phyloP scores from a whole-genome alignment of 2,888 invertebrate species.

The Phortica okadai region DNA sequence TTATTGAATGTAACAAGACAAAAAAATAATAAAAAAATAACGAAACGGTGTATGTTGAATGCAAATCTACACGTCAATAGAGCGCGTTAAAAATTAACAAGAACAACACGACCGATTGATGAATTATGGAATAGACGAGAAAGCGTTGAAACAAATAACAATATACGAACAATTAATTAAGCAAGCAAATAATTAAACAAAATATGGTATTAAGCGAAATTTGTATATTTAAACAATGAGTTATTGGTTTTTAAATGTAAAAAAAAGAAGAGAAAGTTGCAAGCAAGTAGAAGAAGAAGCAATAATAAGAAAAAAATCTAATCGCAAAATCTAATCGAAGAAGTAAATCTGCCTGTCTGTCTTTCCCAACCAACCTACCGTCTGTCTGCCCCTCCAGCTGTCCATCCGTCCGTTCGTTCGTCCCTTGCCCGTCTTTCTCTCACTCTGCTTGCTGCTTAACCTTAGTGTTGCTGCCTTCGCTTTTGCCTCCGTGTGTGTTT shows the following conservation, averaged over 20 bases:
- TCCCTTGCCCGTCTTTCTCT: neutral
- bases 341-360: neutral
- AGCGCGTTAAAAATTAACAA: too few species aligned
- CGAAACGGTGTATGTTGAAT: neutral
- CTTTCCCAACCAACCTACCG: neutral
- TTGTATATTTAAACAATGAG: too few species aligned
- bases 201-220: too few species aligned
- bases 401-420: neutral
- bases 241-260: conserved; percentile 15
- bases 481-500: neutral
- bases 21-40: neutral
- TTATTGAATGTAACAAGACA: neutral
- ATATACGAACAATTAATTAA: too few species aligned
- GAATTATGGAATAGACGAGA: too few species aligned
- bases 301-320: neutral
- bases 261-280: neutral
- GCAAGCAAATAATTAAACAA: too few species aligned
- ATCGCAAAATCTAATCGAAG: neutral
- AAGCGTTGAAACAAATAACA: too few species aligned
- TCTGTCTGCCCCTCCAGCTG: neutral
- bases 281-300: neutral
- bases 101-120: too few species aligned
- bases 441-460: too few species aligned
- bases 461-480: too few species aligned
- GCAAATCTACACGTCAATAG: too few species aligned